A percentile compares a stretch with the other conserved stretches of the same genome.
phyloP scores from a whole-genome alignment of 2,113 vertebrate species.

The Clinocottus analis region DNA sequence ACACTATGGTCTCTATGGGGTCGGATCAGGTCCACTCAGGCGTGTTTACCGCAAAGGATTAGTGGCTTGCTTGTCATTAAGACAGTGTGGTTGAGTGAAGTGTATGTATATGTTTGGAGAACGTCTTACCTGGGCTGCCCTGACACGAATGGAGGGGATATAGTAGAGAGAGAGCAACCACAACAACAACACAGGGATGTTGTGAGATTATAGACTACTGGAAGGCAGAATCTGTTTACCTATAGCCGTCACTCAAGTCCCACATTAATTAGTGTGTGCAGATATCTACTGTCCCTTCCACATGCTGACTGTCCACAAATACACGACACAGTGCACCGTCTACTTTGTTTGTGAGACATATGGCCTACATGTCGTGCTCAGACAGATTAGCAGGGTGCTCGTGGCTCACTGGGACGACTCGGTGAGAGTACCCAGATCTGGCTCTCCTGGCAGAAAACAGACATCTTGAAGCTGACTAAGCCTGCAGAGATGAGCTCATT shows the following conservation, averaged over 20 bases:
- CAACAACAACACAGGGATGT: constrained; percentile 38
- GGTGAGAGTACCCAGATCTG: constrained; percentile 24
- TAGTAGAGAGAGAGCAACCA: background rate
- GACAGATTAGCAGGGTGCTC: constrained; percentile 72
- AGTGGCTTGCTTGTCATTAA: constrained; percentile 57
- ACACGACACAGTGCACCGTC: constrained; percentile 12
- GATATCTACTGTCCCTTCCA: constrained; percentile 2
- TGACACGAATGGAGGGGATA: constrained; percentile 46
- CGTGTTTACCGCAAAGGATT: constrained; percentile 43
- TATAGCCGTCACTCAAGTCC: background rate
- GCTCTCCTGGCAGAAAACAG: constrained; percentile 61
- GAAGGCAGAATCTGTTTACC: constrained; percentile 10
- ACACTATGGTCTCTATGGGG: constrained; percentile 1
- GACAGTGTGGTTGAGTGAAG: constrained; percentile 47
- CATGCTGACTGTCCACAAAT: background rate
- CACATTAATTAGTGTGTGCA: background rate
- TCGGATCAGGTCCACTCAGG: constrained; percentile 27
- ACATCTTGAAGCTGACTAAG: constrained; percentile 63
- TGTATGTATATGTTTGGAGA: constrained; percentile 35
- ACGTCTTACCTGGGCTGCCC: constrained; percentile 44
- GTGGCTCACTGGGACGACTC: constrained; percentile 44
- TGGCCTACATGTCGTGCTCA: constrained; percentile 62
- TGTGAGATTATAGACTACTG: constrained; percentile 14
- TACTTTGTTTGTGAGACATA: constrained; percentile 51
- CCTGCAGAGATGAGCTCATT: constrained; percentile 74